Conservation (phyloP, 2,113 vertebrate genomes). For the Microcebus jonahi region DNA sequence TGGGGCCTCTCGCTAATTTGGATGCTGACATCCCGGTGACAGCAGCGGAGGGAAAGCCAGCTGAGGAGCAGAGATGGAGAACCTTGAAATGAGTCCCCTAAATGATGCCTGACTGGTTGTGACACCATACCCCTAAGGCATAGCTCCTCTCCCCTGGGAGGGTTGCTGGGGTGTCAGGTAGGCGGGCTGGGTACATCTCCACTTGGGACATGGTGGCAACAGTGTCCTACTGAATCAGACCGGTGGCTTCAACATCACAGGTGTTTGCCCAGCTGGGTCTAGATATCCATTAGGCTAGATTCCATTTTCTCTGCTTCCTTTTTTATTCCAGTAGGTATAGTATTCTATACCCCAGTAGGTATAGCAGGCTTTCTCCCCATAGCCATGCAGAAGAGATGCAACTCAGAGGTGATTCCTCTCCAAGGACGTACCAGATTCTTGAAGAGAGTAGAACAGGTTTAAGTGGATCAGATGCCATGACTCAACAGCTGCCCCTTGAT, state of each 20-base stretch:
- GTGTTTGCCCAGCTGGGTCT: neutral
- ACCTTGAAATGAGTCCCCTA: neutral
- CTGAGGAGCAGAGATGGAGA: neutral
- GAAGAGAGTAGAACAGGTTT: neutral
- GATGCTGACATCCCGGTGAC: conserved; percentile 48
- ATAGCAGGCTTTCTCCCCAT: neutral
- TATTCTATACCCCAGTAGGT: neutral
- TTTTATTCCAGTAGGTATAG: neutral
- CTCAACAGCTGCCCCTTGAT: neutral
- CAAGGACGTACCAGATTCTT: neutral
- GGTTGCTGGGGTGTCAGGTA: neutral
- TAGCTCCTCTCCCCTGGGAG: neutral
- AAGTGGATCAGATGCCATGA: neutral
- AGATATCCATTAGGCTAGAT: neutral
- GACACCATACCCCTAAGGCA: neutral
- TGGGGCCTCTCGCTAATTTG: conserved; percentile 10
- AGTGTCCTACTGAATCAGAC: neutral
- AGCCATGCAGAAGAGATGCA: neutral
- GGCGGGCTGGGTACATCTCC: neutral
- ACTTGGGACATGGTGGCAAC: neutral
- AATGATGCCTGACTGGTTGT: neutral
- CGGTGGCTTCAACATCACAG: neutral
- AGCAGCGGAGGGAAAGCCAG: neutral
- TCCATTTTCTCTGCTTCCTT: neutral
- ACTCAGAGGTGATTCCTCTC: neutral